A percentile compares a stretch with the other conserved stretches of the same genome.
Conservation (phyloP, 1,140 invertebrate species). For the Odontomachus brunneus region DNA sequence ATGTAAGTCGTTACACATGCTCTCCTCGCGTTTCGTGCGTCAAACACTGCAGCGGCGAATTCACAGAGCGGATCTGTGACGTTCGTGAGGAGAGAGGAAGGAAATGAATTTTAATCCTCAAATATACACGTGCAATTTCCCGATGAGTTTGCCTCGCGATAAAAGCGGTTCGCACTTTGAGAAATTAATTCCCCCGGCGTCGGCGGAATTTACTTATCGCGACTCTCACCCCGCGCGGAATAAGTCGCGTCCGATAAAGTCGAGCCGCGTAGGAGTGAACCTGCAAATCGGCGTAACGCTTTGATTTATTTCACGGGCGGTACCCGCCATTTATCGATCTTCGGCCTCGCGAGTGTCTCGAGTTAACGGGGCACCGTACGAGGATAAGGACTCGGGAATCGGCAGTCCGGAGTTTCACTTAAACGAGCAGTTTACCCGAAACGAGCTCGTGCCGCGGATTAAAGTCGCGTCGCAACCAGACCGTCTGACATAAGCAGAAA, state of each 20-base stretch:
- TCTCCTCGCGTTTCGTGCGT: too few species aligned
- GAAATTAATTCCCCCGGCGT: neutral
- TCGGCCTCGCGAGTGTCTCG: neutral
- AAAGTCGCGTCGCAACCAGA: slow-evolving; percentile 64
- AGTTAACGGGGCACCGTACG: slow-evolving; percentile 17
- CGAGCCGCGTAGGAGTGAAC: neutral
- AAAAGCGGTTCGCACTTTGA: neutral
- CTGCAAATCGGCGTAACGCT: neutral
- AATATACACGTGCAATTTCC: neutral
- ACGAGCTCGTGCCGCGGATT: slow-evolving; percentile 70
- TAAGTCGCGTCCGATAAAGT: neutral
- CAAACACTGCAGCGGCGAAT: too few species aligned
- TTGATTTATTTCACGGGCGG: slow-evolving; percentile 14
- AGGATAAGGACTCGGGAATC: slow-evolving; percentile 36
- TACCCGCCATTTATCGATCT: slow-evolving; percentile 11
- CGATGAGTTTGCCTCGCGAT: neutral
- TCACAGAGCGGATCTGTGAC: too few species aligned
- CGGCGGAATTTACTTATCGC: neutral
- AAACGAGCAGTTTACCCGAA: slow-evolving; percentile 74
- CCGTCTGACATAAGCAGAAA: slow-evolving; percentile 59
- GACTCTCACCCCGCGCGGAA: neutral
- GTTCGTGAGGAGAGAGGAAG: too few species aligned
- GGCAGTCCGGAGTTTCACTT: slow-evolving; percentile 68
- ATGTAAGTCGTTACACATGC: too few species aligned
- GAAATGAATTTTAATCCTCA: neutral